Evolutionary conservation across 53 echinoderm and acorn worm species (phyloP).

Genomic region (Antedon mediterranea): DNA sequence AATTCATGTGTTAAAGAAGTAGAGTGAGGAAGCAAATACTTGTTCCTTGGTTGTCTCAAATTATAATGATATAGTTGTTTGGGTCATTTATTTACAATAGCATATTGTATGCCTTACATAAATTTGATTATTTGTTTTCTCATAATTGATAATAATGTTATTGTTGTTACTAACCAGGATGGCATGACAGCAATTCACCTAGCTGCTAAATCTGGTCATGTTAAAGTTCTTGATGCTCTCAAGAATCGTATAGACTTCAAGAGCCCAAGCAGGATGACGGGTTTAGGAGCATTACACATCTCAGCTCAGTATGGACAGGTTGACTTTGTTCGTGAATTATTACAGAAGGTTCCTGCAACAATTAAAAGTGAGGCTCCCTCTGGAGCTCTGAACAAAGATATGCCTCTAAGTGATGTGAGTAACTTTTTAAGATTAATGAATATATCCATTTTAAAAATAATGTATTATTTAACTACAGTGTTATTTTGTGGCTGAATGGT

Average conservation of each 20-base stretch:
- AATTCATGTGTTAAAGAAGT: no score
- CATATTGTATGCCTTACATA: no score
- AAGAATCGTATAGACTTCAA: slow-evolving; percentile 84
- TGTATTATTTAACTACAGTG: no score
- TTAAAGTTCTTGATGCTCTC: slow-evolving; percentile 58
- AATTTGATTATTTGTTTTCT: neutral
- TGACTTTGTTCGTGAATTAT: slow-evolving; percentile 90
- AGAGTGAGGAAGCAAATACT: no score
- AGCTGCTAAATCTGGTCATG: slow-evolving; percentile 76
- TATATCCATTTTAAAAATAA: no score
- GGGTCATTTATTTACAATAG: no score
- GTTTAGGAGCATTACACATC: slow-evolving; percentile 73
- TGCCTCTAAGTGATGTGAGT: slow-evolving; percentile 64
- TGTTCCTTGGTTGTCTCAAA: no score
- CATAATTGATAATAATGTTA: neutral
- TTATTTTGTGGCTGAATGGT: no score
- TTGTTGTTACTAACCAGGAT: slow-evolving; percentile 24
- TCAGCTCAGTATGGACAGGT: slow-evolving; percentile 92
- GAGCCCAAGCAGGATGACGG: slow-evolving; percentile 77
- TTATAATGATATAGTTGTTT: neutral
- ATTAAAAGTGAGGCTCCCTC: slow-evolving; percentile 61
- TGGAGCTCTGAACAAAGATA: slow-evolving; percentile 43
- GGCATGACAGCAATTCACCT: slow-evolving; percentile 94
- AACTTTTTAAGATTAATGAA: no score
- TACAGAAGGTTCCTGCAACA: slow-evolving; percentile 84